Evolutionary conservation across 2,113 vertebrate genomes (phyloP).

Genomic region (Riparia riparia): DNA sequence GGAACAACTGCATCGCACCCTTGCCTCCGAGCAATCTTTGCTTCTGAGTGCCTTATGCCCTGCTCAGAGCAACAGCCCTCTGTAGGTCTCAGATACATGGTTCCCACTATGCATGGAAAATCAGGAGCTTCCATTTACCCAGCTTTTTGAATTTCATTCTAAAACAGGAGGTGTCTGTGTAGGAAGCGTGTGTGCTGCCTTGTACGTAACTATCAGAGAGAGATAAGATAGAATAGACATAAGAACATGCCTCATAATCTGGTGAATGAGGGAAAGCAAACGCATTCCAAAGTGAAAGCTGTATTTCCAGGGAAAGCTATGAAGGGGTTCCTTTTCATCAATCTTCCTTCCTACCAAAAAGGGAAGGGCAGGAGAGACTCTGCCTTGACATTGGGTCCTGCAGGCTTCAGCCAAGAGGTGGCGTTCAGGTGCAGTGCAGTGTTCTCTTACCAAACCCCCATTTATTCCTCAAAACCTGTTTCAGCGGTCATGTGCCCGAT

Average conservation of each 20-base stretch:
- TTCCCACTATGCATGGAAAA: neutral
- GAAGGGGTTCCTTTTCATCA: neutral
- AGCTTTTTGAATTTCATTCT: neutral
- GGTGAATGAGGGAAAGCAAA: neutral
- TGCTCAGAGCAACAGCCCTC: neutral
- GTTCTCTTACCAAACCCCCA: neutral
- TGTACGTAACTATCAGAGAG: neutral
- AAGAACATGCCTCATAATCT: neutral
- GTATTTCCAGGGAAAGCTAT: neutral
- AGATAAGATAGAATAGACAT: neutral
- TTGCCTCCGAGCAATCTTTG: neutral
- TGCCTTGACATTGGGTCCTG: neutral
- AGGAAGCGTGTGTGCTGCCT: neutral
- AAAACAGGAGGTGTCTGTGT: neutral
- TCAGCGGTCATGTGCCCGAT: neutral
- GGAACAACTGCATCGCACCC: neutral
- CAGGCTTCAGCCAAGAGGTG: slow-evolving; percentile 70
- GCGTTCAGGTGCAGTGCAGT: slow-evolving; percentile 44
- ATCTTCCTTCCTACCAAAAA: neutral
- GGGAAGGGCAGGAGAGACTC: neutral
- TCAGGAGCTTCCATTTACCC: neutral
- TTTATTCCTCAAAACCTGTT: neutral
- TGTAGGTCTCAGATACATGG: neutral
- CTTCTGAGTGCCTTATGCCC: neutral
- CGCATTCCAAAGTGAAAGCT: neutral